Conservation (phyloP, 2,888 invertebrate species). For the Mimas tiliae region DNA sequence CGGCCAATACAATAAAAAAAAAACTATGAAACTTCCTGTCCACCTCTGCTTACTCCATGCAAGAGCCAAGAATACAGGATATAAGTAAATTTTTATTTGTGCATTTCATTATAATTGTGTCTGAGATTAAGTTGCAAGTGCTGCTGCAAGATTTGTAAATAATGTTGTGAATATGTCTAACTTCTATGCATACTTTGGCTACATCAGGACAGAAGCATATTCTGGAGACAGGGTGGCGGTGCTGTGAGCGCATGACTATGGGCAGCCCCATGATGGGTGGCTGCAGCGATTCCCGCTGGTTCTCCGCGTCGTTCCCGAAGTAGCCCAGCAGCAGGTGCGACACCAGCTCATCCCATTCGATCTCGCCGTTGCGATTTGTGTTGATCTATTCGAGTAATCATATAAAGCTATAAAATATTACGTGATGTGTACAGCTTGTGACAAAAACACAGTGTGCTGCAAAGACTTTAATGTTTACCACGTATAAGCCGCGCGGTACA, state of each 20-base stretch:
- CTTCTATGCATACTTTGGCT: conserved; percentile 61
- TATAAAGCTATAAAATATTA: not conserved
- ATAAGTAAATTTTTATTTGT: no score
- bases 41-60: no score
- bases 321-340: conserved; percentile 90
- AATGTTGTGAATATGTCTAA: not conserved
- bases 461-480: no score
- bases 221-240: conserved; percentile 87
- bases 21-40: no score
- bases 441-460: no score
- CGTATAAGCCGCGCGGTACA: no score
- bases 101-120: no score
- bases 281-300: conserved; percentile 86
- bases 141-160: no score
- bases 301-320: conserved; percentile 86
- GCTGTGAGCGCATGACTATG: conserved; percentile 85
- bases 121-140: no score
- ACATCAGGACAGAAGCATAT: conserved; percentile 87
- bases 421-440: no score
- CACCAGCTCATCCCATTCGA: conserved; percentile 91
- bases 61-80: no score
- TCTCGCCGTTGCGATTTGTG: conserved; percentile 81
- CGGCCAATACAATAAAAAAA: no score
- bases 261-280: conserved; percentile 86
- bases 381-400: conserved; percentile 75